Percentiles rank a stretch among this genome's conserved stretches.
Conservation (phyloP, 2,113 vertebrate genomes). For the Entelurus aequoreus region DNA sequence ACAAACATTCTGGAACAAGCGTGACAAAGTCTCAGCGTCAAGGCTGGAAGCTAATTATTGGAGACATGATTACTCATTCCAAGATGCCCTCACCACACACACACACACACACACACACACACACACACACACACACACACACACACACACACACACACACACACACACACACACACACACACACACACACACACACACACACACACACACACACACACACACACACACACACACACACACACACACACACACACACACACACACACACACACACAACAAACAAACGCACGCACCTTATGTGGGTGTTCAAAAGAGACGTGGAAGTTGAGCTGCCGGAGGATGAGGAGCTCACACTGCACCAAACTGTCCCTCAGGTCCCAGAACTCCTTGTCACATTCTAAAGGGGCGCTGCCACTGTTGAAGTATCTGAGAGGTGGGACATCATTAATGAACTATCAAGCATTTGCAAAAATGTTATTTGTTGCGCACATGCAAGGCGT, state of each 20-base stretch:
- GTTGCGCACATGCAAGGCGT: too few species aligned
- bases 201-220: conserved; percentile 4
- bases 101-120: conserved; percentile 6
- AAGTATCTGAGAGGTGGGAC: conserved; percentile 68
- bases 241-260: conserved; percentile 6
- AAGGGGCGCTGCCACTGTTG: conserved; percentile 68
- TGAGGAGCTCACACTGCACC: conserved; percentile 82
- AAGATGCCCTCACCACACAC: conserved; percentile 1
- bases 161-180: conserved; percentile 8
- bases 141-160: conserved; percentile 2
- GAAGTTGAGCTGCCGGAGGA: conserved; percentile 81
- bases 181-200: conserved; percentile 6
- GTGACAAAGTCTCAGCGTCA: conserved; percentile 7
- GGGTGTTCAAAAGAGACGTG: conserved; percentile 84
- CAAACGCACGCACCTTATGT: conserved; percentile 71
- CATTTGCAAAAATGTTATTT: too few species aligned
- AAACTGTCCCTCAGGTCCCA: conserved; percentile 86
- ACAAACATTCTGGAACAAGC: conserved; percentile 9
- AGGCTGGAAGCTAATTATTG: neutral
- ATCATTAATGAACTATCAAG: too few species aligned
- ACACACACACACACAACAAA: conserved; percentile 9
- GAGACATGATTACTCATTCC: neutral
- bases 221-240: neutral
- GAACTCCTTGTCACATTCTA: conserved; percentile 79
- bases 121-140: conserved; percentile 3